Evolutionary conservation across 1,140 invertebrate species (phyloP).

Genomic region (Drosophila sp.): DNA sequence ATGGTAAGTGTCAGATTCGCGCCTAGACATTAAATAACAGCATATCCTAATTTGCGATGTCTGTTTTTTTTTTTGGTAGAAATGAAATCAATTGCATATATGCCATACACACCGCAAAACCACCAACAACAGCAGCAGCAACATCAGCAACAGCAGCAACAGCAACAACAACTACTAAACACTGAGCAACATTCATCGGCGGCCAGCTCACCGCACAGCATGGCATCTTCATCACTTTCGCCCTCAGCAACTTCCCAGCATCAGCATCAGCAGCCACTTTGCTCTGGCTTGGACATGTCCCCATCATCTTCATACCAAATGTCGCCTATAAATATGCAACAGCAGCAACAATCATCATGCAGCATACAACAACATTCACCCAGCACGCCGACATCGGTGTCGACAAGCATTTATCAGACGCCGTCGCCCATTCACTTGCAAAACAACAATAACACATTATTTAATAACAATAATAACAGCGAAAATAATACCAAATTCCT

Average conservation of each 20-base stretch:
- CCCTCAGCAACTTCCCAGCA: conserved; percentile 53
- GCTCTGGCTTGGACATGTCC: conserved; percentile 67
- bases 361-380: conserved; percentile 67
- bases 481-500: conserved; percentile 74
- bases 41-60: conserved; percentile 76
- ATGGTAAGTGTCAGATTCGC: conserved; percentile 48
- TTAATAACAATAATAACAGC: conserved; percentile 71
- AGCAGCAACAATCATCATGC: conserved; percentile 63
- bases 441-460: conserved; percentile 64
- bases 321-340: conserved; percentile 73
- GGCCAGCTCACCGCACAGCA: conserved; percentile 69
- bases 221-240: conserved; percentile 67
- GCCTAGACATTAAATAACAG: conserved; percentile 12
- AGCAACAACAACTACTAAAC: conserved; percentile 46
- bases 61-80: conserved; percentile 67
- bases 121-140: conserved; percentile 50
- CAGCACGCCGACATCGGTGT: conserved; percentile 56
- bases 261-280: conserved; percentile 52
- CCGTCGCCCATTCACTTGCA: conserved; percentile 65
- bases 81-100: conserved; percentile 70
- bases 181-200: conserved; percentile 63
- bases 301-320: conserved; percentile 64
- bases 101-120: conserved; percentile 63
- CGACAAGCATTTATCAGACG: conserved; percentile 65
- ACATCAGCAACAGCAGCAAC: conserved; percentile 34